Percentiles rank a stretch among this genome's conserved stretches.
Conservation (phyloP, 2,888 invertebrate species). For the Drepana falcataria region DNA sequence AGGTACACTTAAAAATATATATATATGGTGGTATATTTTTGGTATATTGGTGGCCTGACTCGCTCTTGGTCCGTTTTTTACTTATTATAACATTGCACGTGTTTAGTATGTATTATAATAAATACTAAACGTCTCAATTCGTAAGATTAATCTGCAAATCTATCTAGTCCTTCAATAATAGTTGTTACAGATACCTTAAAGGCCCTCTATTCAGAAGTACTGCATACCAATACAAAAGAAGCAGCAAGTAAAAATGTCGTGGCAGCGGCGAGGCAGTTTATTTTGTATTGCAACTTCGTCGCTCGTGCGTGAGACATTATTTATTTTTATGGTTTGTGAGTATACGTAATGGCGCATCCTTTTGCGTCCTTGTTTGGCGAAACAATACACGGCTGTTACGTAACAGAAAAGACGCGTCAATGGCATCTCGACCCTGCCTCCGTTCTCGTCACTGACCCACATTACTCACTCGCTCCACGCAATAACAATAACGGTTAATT, state of each 20-base stretch:
- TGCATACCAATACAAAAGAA: not conserved
- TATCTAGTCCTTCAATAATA: no score
- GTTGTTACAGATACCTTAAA: no score
- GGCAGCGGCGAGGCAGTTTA: constrained; percentile 7
- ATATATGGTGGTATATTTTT: no score
- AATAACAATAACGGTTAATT: constrained; percentile 64
- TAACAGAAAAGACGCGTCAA: constrained; percentile 65
- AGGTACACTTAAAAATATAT: no score
- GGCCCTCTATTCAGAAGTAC: no score
- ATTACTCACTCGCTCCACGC: constrained; percentile 58
- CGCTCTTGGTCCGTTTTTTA: no score
- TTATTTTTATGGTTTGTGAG: constrained; percentile 23
- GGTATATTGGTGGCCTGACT: no score
- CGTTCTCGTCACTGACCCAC: constrained; percentile 75
- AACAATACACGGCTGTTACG: constrained; percentile 63
- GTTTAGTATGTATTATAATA: no score
- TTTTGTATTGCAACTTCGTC: constrained; percentile 16
- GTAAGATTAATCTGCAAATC: no score
- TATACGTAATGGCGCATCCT: constrained; percentile 34
- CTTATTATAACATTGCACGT: no score
- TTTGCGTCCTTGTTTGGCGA: constrained; percentile 47
- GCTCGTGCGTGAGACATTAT: constrained; percentile 18
- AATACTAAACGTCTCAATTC: no score
- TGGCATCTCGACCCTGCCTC: constrained; percentile 74
- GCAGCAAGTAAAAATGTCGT: not conserved